These are phyloP conservation scores for Mactra quadrangularis DNA, from an alignment of 1,140 invertebrate species.

Conservation along the genomic window DNA sequence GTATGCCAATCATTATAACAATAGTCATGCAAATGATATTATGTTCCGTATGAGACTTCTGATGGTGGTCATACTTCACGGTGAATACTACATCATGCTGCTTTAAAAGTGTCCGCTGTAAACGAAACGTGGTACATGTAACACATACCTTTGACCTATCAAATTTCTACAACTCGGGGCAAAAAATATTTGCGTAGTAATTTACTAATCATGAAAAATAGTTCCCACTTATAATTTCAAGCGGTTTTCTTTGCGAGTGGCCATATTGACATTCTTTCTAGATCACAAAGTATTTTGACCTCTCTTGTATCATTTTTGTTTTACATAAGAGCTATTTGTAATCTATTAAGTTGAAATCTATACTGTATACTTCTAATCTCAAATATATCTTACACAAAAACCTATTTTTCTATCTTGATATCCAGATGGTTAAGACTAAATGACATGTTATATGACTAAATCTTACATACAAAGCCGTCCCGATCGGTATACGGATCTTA, in stretches of 20 bases:
- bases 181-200: not conserved
- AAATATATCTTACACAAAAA: not conserved
- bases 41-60: too few species aligned
- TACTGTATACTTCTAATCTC: not conserved
- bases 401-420: constrained; percentile 1
- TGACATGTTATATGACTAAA: constrained; percentile 10
- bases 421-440: constrained; percentile 6
- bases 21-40: too few species aligned
- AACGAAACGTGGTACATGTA: too few species aligned
- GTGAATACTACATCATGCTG: too few species aligned
- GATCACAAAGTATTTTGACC: not conserved
- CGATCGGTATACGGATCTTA: not conserved
- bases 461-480: not conserved
- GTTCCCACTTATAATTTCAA: not conserved
- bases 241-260: not conserved
- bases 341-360: constrained; percentile 4
- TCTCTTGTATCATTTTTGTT: not conserved
- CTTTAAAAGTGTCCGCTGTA: too few species aligned
- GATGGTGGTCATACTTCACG: too few species aligned
- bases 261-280: not conserved
- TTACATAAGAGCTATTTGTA: not conserved
- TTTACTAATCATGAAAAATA: not conserved
- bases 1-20: too few species aligned
- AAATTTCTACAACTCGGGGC: not conserved
- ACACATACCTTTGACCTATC: too few species aligned